phyloP scores from a whole-genome alignment of 2,888 invertebrate genomes.

The Conchocele bisecta region DNA sequence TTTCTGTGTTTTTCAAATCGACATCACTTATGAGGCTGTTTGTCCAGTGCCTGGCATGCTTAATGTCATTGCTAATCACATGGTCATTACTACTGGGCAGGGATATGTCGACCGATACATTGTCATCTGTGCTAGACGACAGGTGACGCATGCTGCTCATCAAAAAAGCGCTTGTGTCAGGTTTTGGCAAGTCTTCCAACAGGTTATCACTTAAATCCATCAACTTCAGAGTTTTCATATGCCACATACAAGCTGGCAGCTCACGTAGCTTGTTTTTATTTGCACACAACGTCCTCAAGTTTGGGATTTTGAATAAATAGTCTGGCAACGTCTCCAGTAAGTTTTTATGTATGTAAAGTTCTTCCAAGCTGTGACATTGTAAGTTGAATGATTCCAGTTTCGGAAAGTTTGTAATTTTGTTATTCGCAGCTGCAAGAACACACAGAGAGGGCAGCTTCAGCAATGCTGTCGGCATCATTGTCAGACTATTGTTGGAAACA shows the following conservation, averaged over 20 bases:
- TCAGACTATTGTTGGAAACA: constrained; percentile 93
- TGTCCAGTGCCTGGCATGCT: constrained; percentile 45
- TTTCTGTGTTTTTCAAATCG: constrained; percentile 35
- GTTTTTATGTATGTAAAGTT: constrained; percentile 92
- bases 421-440: constrained; percentile 91
- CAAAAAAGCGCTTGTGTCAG: no score
- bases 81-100: no score
- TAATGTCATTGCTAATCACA: constrained; percentile 20
- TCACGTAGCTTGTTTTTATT: constrained; percentile 94
- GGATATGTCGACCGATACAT: no score
- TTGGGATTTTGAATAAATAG: constrained; percentile 91
- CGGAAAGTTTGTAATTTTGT: constrained; percentile 93
- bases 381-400: constrained; percentile 63
- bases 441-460: constrained; percentile 90
- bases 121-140: no score
- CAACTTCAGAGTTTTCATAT: constrained; percentile 49
- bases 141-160: no score
- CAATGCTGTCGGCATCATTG: constrained; percentile 89
- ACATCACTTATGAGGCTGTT: constrained; percentile 40
- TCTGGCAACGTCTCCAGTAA: constrained; percentile 93
- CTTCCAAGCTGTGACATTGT: constrained; percentile 89
- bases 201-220: constrained; percentile 57
- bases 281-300: constrained; percentile 91
- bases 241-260: constrained; percentile 84
- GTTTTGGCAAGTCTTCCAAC: constrained; percentile 36